Evolutionary conservation across 2,113 vertebrate genomes (phyloP).

Genomic region (rat (Rattus norvegicus)): DNA sequence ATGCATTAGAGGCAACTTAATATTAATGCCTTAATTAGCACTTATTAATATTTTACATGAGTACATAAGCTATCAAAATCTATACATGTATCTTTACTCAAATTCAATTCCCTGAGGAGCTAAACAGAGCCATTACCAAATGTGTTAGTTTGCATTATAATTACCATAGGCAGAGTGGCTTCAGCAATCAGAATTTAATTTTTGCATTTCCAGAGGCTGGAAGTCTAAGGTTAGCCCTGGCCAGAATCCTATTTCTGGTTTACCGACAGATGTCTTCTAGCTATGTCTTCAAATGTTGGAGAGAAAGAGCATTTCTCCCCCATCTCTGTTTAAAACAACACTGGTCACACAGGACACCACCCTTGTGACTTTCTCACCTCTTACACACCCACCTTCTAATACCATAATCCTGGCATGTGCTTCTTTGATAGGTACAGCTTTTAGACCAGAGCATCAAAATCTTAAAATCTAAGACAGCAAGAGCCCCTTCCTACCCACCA

Average conservation of each 20-base stretch:
- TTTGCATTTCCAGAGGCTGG: not conserved
- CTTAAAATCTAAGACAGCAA: not conserved
- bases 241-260: not conserved
- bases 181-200: not conserved
- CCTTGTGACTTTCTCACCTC: not conserved
- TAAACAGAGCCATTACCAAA: not conserved
- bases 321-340: not conserved
- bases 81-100: not conserved
- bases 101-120: not conserved
- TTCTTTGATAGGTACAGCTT: not conserved
- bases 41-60: not conserved
- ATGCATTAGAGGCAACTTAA: slow-evolving; percentile 4
- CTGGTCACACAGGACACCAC: not conserved
- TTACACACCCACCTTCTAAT: not conserved
- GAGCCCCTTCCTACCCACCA: not conserved
- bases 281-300: not conserved
- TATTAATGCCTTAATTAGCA: not conserved
- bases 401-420: not conserved
- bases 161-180: not conserved
- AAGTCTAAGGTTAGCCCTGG: not conserved
- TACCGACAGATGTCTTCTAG: not conserved
- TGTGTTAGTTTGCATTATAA: not conserved
- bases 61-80: not conserved
- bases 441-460: not conserved
- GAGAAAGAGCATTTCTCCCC: not conserved